phyloP scores from a whole-genome alignment of 2,888 invertebrate species.

The Strigamia crassipes region DNA sequence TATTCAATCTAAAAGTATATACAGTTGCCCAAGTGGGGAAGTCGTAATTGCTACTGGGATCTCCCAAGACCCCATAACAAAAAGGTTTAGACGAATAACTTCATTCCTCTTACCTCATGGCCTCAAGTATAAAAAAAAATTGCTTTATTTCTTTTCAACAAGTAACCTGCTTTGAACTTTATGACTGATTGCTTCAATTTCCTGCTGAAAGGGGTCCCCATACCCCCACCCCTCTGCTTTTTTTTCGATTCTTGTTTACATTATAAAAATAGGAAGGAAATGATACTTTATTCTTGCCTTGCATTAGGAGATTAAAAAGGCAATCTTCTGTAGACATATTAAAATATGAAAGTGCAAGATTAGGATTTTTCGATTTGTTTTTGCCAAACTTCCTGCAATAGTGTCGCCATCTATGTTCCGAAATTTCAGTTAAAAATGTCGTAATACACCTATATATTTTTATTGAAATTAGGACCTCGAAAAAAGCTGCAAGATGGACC shows the following conservation, averaged over 20 bases:
- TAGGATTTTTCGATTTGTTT: too few species aligned
- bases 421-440: not conserved
- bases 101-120: not conserved
- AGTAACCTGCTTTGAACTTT: not conserved
- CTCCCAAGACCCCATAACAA: slow-evolving; percentile 16
- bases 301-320: not conserved
- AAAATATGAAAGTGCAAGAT: not conserved
- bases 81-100: not conserved
- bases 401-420: not conserved
- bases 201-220: not conserved
- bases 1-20: slow-evolving; percentile 21
- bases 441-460: too few species aligned
- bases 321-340: not conserved
- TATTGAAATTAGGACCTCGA: too few species aligned
- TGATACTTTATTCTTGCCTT: not conserved
- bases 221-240: too few species aligned
- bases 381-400: not conserved
- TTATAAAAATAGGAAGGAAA: not conserved
- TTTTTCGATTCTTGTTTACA: not conserved
- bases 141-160: slow-evolving; percentile 10
- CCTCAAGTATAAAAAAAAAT: not conserved
- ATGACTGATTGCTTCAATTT: not conserved
- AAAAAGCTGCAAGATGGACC: too few species aligned
- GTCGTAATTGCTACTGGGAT: not conserved
- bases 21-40: slow-evolving; percentile 12